Evolutionary conservation across 2,888 invertebrate species (phyloP), one percentile per base, ranked within the genome.

Genomic region (Aphelenchoides bicaudatus): DNA sequence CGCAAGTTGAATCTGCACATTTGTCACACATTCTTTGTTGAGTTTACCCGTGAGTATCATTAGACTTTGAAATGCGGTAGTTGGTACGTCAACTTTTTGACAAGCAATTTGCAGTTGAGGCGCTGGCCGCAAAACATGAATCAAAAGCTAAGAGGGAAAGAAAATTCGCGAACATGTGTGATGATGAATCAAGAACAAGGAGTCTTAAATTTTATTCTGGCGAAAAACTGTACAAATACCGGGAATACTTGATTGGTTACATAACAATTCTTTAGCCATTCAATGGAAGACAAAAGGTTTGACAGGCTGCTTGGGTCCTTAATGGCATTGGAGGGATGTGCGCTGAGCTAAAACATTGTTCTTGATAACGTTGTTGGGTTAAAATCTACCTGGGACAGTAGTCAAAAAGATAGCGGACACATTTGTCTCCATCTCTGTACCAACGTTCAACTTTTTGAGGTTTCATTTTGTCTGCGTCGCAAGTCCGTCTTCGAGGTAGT

Each of bases 281-380:
- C 2, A 37, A 27, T 10, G 52, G 52, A 43, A 58, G 34, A 28
- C 59, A 58, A 46, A 58, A 58, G 23, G 49, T 28, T 58, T 58
- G 27, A 46, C 59, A 58, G 34, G 61, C 59, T 27, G 16, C 28
- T 39, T 34, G 16, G 8, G 62, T 61, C 30, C 59, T 34, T 19
- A 58, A 31, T 23, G 58, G 58, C 48, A 58, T 58, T 10, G 59
- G 59, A 8, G 59, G 59, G n/a, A 58, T 16, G 29, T 58, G 59
- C 4, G 59, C 25, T 10, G 23, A 28, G 5, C 25, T 21, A 2
- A 37, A 21, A 43, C 43, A 43, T 13, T 34, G 34, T 16, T 34
- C 13, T n/a, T 13, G 16, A 13, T 34, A 34, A 34, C 16, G 16
- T 34, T 34, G 34, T 13, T 13, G 16, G 16, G 34, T 34, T 34